Conservation (phyloP, 2,113 vertebrate genomes). For the Sitta europaea region DNA sequence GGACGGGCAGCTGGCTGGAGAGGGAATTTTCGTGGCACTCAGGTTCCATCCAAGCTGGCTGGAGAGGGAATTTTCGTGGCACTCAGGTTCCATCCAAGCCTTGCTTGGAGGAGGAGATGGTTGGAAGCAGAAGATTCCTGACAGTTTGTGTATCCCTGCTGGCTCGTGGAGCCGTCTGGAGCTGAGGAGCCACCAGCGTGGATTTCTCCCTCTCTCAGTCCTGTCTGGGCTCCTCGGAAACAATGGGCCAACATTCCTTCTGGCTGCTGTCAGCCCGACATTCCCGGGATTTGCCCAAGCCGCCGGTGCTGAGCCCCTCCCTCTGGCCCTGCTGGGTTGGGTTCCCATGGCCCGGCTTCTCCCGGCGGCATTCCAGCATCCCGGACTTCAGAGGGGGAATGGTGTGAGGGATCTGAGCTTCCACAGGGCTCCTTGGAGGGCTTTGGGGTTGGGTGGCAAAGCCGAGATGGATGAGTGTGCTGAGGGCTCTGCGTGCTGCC, state of each 20-base stretch:
- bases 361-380: not conserved
- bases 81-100: not conserved
- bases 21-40: not conserved
- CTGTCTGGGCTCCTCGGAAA: not conserved
- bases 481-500: not conserved
- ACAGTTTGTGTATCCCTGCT: not conserved
- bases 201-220: not conserved
- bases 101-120: not conserved
- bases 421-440: not conserved
- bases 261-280: not conserved
- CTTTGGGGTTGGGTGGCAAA: not conserved
- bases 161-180: not conserved
- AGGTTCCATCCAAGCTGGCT: not conserved
- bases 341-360: not conserved
- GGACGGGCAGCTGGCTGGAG: not conserved
- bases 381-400: not conserved
- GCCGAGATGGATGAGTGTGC: not conserved
- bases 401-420: not conserved
- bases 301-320: not conserved
- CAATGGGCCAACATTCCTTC: constrained; percentile 15
- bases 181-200: not conserved
- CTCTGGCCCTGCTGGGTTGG: not conserved
- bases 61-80: not conserved
- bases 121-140: constrained; percentile 2
- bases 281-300: not conserved